phyloP scores from a whole-genome alignment of 2,113 vertebrate species.

The Hippocampus guttulatus region DNA sequence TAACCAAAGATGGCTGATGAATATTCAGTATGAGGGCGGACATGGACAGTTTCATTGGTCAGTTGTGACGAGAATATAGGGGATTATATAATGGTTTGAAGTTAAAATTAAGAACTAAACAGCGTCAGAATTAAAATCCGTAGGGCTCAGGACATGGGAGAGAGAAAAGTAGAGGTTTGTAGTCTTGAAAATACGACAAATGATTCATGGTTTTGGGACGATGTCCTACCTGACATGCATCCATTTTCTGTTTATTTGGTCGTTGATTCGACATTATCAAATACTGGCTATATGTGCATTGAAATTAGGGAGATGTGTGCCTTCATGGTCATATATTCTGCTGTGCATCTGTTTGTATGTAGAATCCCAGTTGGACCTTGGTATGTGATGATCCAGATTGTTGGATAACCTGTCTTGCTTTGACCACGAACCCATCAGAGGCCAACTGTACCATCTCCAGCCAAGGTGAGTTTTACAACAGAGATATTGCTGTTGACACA shows the following conservation, averaged over 20 bases:
- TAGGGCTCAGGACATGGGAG: too few relatives aligned
- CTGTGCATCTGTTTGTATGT: not conserved
- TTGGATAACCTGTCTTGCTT: conserved; percentile 81
- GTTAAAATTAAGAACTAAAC: too few relatives aligned
- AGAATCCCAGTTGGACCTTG: conserved; percentile 64
- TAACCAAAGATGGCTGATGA: too few relatives aligned
- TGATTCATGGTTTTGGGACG: too few relatives aligned
- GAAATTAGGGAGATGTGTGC: not conserved
- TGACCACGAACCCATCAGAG: conserved; percentile 59
- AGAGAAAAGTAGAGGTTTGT: too few relatives aligned
- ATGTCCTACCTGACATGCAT: too few relatives aligned
- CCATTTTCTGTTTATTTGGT: not conserved
- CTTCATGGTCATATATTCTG: not conserved
- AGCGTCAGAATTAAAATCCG: too few relatives aligned
- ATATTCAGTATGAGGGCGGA: too few relatives aligned
- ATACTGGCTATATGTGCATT: not conserved
- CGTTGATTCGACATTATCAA: not conserved
- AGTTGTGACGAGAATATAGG: too few relatives aligned
- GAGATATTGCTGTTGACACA: not conserved
- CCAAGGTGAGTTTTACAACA: conserved; percentile 68
- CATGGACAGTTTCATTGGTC: too few relatives aligned
- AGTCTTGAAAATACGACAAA: too few relatives aligned
- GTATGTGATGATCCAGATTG: conserved; percentile 77
- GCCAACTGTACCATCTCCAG: conserved; percentile 83
- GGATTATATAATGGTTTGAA: too few relatives aligned